Evolutionary conservation across 2,113 vertebrate species (phyloP).

Genomic region (Lycaon pictus): DNA sequence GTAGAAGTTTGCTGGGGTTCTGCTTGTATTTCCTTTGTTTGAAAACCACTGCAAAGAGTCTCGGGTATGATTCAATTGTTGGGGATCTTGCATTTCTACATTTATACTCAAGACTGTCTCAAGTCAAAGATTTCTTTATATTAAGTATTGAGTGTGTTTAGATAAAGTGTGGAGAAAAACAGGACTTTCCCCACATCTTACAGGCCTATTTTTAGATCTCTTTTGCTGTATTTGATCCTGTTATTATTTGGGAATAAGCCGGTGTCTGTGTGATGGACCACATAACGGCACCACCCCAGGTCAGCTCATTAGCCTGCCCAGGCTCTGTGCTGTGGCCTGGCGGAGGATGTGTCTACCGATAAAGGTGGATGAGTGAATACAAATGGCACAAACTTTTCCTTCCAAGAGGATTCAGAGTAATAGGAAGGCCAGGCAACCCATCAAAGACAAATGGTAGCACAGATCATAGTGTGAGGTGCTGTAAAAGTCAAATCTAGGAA

Average conservation of each 20-base stretch:
- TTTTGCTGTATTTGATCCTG: neutral
- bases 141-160: neutral
- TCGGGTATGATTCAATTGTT: neutral
- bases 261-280: neutral
- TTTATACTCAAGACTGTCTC: neutral
- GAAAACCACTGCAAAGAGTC: neutral
- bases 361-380: neutral
- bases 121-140: neutral
- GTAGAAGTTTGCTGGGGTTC: neutral
- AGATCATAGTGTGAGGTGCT: neutral
- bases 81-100: neutral
- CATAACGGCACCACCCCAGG: accelerated
- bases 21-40: neutral
- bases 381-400: neutral
- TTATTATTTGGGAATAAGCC: neutral
- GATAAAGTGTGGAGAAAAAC: neutral
- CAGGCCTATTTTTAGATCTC: neutral
- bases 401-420: neutral
- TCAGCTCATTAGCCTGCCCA: neutral
- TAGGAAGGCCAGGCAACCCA: neutral
- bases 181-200: neutral
- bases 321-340: neutral
- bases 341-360: neutral
- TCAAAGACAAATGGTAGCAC: neutral
- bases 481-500: neutral